Evolutionary conservation across 2,888 invertebrate species (phyloP).

Genomic region (Xestoiulus laeticollis): DNA sequence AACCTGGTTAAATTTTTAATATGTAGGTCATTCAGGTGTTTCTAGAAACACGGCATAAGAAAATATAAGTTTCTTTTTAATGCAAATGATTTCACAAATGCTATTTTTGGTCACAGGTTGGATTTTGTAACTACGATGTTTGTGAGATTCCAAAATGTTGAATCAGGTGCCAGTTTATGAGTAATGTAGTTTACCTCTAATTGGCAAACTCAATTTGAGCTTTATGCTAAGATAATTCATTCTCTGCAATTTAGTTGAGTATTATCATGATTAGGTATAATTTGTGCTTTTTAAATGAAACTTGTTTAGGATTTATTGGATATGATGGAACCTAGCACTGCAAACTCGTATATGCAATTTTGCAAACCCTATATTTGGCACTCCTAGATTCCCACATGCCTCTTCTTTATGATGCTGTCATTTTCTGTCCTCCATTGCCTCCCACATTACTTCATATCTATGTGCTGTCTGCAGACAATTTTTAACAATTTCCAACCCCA

Average conservation of each 20-base stretch:
- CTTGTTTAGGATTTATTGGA: not conserved
- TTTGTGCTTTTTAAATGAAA: not conserved
- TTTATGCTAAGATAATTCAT: not conserved
- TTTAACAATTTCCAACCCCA: constrained; percentile 19
- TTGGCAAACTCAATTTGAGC: no score
- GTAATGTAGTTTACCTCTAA: not conserved
- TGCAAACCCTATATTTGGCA: constrained; percentile 13
- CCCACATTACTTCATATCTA: not conserved
- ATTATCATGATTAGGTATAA: no score
- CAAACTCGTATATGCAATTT: not conserved
- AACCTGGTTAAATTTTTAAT: constrained; percentile 32
- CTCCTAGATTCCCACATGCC: constrained; percentile 17
- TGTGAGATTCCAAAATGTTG: not conserved
- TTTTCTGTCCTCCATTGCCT: not conserved
- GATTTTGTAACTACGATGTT: not conserved
- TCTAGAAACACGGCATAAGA: not conserved
- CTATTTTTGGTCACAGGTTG: not conserved
- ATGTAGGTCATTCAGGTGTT: constrained; percentile 29
- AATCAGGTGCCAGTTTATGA: not conserved
- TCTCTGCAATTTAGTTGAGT: not conserved
- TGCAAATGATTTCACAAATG: not conserved
- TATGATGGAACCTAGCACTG: not conserved
- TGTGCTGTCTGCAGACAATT: constrained; percentile 13
- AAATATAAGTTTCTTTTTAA: not conserved
- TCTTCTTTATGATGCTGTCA: not conserved